Evolutionary conservation across 30 jellyfish, hydroid and myxozoan species (phyloP), one percentile per base, ranked within the genome.

Genomic region (Aurelia coerulea): DNA sequence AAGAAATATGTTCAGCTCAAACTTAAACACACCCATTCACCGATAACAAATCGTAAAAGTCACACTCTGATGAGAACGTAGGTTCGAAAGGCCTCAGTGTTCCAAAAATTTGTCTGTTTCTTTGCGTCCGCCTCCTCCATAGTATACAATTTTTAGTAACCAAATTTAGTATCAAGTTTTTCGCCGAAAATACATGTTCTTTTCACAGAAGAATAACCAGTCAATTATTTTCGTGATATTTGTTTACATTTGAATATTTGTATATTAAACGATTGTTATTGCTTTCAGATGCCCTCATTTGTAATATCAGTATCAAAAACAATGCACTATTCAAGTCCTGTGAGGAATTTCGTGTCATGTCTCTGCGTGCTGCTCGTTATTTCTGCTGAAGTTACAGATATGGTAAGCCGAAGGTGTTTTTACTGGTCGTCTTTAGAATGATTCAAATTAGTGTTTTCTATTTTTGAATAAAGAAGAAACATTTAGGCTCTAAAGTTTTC

Each of bases 341-440:
- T 91, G n/a, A 87, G 97, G 6, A 73, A 91, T 69, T 54, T 91
- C 49, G 77, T 85, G 37, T 78, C 96, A 42, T 72, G 91, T 56
- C 31, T 80, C 54, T 74, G 97, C 46, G 83, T 91, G 46, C 35
- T 79, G 15, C 76, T 85, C 56, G 87, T 91, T 14, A 65, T 91
- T 1, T 71, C 78, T 53, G 92, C 97, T 49, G 97, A 91, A 51
- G 73, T 85, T 42, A 49, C 84, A 3, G 97, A 91, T 59, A 78
- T 84, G 84, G 97, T 91, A 66, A 60, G 96, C 46, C 14, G 3
- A 14, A 6, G 53, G 3, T n/a, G 12, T 0, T 23, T 62, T 16
- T 7, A 14, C 15, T 9, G 15, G 15, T 14, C 56, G 8, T 7
- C 56, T 46, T 46, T 0, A 5, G 1, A 46, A 46, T 46, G 56